Conservation (phyloP, 2,888 invertebrate species). For the Clepsis dumicolana region DNA sequence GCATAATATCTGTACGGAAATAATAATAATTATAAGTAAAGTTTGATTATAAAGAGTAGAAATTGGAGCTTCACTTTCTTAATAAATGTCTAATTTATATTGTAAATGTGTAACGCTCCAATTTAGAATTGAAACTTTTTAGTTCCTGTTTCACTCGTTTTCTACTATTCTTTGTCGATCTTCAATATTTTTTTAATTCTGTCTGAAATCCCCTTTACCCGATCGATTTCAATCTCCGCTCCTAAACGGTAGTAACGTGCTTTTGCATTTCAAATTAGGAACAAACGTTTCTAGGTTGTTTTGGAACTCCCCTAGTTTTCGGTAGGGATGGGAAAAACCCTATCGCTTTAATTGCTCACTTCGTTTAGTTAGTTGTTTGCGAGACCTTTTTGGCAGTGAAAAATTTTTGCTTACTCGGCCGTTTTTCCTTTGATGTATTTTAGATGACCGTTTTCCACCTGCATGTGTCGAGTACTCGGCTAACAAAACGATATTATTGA, state of each 20-base stretch:
- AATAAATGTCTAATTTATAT: no score
- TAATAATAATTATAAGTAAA: no score
- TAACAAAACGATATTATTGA: no score
- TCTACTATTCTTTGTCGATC: no score
- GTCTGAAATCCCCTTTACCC: slow-evolving; percentile 13
- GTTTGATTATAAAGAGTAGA: no score
- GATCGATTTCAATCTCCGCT: slow-evolving; percentile 45
- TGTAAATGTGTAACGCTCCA: no score
- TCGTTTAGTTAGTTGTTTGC: slow-evolving; percentile 5
- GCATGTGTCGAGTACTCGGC: no score
- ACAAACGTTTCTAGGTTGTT: slow-evolving; percentile 46
- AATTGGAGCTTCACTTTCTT: no score
- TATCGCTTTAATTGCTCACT: slow-evolving; percentile 8
- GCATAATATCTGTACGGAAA: no score
- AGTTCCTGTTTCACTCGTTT: no score
- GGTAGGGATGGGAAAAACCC: slow-evolving; percentile 21
- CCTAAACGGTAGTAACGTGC: slow-evolving; percentile 42
- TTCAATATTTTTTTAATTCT: not conserved
- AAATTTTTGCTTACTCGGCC: not conserved
- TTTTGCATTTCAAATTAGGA: slow-evolving; percentile 50
- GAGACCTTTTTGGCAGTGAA: not conserved
- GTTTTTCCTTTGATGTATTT: not conserved
- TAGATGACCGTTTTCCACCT: not conserved
- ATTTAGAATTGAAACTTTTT: not conserved
- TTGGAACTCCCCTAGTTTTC: slow-evolving; percentile 35